phyloP scores from a whole-genome alignment of 2,113 vertebrate genomes.

The Dendrocopos noguchii region DNA sequence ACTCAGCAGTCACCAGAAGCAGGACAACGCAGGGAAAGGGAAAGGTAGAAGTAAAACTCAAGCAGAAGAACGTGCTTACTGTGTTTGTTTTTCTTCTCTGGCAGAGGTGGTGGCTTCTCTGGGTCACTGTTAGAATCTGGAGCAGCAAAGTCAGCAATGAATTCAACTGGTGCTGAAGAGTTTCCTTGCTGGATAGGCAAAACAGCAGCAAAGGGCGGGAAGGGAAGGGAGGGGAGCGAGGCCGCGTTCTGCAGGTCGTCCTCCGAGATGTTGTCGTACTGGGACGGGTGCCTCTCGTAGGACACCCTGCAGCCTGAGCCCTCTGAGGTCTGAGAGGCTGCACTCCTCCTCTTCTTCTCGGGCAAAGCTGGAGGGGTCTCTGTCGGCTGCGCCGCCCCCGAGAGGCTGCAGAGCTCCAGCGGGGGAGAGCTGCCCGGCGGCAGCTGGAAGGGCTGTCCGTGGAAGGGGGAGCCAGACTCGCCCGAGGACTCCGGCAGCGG shows the following conservation, averaged over 20 bases:
- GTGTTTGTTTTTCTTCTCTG: conserved; percentile 96
- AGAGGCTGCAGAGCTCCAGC: conserved; percentile 54
- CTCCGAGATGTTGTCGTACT: conserved; percentile 93
- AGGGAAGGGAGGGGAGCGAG: conserved; percentile 62
- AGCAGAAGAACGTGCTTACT: conserved; percentile 81
- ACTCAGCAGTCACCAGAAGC: background rate
- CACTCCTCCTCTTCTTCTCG: conserved; percentile 92
- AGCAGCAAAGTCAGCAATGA: conserved; percentile 78
- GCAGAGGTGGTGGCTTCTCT: conserved; percentile 91
- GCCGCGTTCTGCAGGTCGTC: conserved; percentile 81
- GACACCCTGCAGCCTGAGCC: conserved; percentile 75
- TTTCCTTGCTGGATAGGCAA: conserved; percentile 87
- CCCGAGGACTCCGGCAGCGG: conserved; percentile 90
- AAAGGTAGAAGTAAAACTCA: background rate
- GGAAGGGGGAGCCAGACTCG: conserved; percentile 87
- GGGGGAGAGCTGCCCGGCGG: conserved; percentile 62
- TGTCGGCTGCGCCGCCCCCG: conserved; percentile 5
- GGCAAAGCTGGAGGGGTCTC: conserved; percentile 91
- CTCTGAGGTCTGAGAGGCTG: conserved; percentile 78
- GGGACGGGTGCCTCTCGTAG: conserved; percentile 91
- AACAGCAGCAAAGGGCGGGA: conserved; percentile 83
- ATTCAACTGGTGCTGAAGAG: conserved; percentile 74
- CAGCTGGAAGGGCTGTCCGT: conserved; percentile 83
- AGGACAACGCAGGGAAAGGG: background rate
- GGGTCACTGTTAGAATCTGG: conserved; percentile 78